Base-by-base conservation (phyloP, 2,888 invertebrate species). In the Barypeithes pellucidus region DNA sequence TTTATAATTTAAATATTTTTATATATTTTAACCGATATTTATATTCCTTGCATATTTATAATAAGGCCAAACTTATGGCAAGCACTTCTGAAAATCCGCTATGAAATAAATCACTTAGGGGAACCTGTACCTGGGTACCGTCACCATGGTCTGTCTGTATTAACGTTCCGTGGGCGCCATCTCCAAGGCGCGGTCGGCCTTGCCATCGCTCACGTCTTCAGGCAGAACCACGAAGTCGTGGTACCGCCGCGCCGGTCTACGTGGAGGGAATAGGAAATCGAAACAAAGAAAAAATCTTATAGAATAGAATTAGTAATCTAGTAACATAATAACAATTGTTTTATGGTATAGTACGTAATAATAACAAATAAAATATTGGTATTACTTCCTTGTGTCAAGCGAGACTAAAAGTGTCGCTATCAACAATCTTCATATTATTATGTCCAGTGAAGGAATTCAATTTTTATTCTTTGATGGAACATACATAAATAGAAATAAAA, bases 171-270 rank as follows among this genome's bases (percentile, higher is more conserved):
- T 80, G 80, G 82, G 82, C 82, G 82, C 82, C 82, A 81, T 81
- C 80, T 75, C 75, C 79, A 68, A 81, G 82, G 82, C 77, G 82
- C 78, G 82, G 78, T 79, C 80, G 82, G 82, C 82, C 82, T 82
- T 82, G 81, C 77, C 80, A 79, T 78, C 77, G 78, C 79, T 79
- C 81, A 81, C 81, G 81, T 80, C 52, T n/a, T 39, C n/a, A 29
- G 7, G 24, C 24, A 36, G 39, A 52, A 61, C 61, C 61, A 69
- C 50, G 20, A 61, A 47, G 24, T 33, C 50, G 36, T 36, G 50
- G 47, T 41, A 18, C 24, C 18, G 41, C 43, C 7, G 67, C 18
- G 41, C 43, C 7, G 67, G 11, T 79, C 66, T 73, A 76, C 80
- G 77, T 67, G 67, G 18, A 18, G 11, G n/a, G 67, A 4, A 67